A percentile compares a stretch with the other conserved stretches of the same genome.
phyloP scores from a whole-genome alignment of 2,797 vertebrate genomes.

The Crenichthys baileyi region DNA sequence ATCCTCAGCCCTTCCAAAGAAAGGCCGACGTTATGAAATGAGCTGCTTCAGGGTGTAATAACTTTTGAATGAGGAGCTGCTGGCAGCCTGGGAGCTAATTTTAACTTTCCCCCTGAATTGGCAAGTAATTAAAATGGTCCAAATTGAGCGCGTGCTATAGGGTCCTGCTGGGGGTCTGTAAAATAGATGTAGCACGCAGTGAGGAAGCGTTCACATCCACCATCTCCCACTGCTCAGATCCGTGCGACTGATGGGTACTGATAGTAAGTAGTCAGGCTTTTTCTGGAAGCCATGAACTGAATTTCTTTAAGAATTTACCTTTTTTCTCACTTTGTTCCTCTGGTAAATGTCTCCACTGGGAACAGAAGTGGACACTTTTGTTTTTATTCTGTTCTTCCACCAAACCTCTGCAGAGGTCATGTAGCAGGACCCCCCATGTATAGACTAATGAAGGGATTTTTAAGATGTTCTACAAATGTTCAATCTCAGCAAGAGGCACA shows the following conservation, averaged over 20 bases:
- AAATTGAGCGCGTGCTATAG: constrained; percentile 12
- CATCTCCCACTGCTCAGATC: constrained; percentile 6
- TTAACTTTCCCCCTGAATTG: constrained; percentile 25
- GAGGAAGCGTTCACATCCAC: constrained; percentile 3
- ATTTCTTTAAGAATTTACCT: constrained; percentile 1
- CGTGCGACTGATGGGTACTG: constrained; percentile 10
- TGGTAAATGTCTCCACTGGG: constrained; percentile 11
- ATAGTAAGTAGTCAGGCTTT: constrained; percentile 36
- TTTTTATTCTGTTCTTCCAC: background rate
- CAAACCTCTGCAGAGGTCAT: background rate
- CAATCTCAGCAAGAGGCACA: background rate
- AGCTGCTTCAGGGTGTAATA: constrained; percentile 45
- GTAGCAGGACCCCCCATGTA: background rate
- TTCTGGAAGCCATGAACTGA: constrained; percentile 23
- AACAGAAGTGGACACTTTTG: background rate
- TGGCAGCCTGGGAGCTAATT: constrained; percentile 33
- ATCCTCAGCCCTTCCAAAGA: background rate
- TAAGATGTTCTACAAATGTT: background rate
- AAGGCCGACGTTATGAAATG: background rate
- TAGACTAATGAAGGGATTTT: background rate
- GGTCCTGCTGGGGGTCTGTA: constrained; percentile 20
- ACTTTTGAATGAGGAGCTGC: constrained; percentile 32
- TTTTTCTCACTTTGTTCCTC: background rate
- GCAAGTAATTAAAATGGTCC: constrained; percentile 37
- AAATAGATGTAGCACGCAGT: constrained; percentile 12